Percentiles rank a stretch among this genome's conserved stretches.
Conservation (phyloP, 2,888 invertebrate genomes). For the Furcula furcula region DNA sequence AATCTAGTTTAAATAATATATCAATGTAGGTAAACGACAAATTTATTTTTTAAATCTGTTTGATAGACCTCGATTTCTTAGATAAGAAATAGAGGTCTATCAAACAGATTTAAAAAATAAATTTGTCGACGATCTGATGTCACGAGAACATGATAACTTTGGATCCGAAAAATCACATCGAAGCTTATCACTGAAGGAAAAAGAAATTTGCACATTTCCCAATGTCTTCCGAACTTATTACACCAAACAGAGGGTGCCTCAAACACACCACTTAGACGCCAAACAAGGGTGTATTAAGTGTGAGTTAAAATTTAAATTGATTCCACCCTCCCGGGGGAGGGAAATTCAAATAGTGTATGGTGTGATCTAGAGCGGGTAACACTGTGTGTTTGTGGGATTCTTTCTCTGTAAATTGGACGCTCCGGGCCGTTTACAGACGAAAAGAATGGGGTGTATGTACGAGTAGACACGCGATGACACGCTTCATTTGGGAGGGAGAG, state of each 20-base stretch:
- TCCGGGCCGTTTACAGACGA: conserved; percentile 69
- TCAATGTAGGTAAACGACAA: no score
- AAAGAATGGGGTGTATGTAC: conserved; percentile 50
- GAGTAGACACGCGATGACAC: conserved; percentile 50
- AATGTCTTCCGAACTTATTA: conserved; percentile 76
- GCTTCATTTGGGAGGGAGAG: conserved; percentile 62
- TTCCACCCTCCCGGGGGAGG: conserved; percentile 72
- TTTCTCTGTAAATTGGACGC: conserved; percentile 79
- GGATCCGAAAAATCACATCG: no score
- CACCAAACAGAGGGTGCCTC: conserved; percentile 77
- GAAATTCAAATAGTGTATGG: conserved; percentile 78
- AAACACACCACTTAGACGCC: conserved; percentile 81
- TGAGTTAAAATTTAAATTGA: conserved; percentile 82
- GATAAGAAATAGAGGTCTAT: no score
- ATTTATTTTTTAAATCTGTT: no score
- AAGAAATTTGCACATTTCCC: conserved; percentile 38
- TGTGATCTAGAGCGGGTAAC: conserved; percentile 75
- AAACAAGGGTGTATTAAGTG: conserved; percentile 82
- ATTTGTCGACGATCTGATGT: no score
- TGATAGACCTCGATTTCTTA: no score
- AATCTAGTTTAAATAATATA: no score
- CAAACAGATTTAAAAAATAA: no score
- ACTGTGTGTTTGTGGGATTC: conserved; percentile 75
- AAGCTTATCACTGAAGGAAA: conserved; percentile 20
- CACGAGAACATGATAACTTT: no score